phyloP scores from a whole-genome alignment of 2,113 vertebrate species.

The human (Homo sapiens) region GRCh38 chr2:213089501-213090000 shows the following conservation, averaged over 20 bases:
- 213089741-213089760: neutral
- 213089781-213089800: neutral
- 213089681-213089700: neutral
- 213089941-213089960: neutral
- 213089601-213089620: neutral
- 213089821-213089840: neutral
- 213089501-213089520: neutral
- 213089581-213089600: neutral
- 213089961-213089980: neutral
- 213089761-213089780: neutral
- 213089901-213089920: neutral
- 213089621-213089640: neutral
- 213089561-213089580: neutral
- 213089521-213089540: neutral
- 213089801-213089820: neutral
- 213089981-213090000: neutral
- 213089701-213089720: neutral
- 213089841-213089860: neutral
- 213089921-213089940: neutral
- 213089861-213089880: neutral
- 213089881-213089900: constrained; percentile 31
- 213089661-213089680: neutral
- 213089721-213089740: neutral
- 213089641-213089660: neutral
- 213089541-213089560: neutral